phyloP scores from a whole-genome alignment of 2,888 invertebrate genomes.

The Digitonthophagus gazella region DNA sequence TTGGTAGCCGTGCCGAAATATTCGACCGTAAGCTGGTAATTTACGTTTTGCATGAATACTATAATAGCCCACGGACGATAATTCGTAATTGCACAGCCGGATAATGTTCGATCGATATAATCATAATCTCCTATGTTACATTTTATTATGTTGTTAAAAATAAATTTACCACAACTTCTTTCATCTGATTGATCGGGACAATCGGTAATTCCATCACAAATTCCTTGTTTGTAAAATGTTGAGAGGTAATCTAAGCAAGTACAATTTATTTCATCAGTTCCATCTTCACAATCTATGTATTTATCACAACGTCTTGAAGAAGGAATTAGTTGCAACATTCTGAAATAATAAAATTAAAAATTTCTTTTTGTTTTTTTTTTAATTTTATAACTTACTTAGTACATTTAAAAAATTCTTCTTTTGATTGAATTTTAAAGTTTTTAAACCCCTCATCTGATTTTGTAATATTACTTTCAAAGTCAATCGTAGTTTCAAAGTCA shows the following conservation, averaged over 20 bases:
- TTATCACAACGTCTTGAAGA: constrained; percentile 64
- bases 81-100: not conserved
- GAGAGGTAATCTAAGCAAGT: constrained; percentile 68
- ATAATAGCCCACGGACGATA: not conserved
- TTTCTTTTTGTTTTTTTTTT: not conserved
- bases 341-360: constrained; percentile 44
- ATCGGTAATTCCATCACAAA: constrained; percentile 75
- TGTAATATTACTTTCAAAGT: no score
- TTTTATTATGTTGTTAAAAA: not conserved
- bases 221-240: constrained; percentile 53
- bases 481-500: no score
- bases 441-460: no score
- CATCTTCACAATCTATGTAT: constrained; percentile 76
- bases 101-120: not conserved
- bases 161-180: constrained; percentile 62
- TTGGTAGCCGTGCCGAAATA: no score
- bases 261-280: constrained; percentile 74
- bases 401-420: constrained; percentile 18
- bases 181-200: constrained; percentile 77
- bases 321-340: constrained; percentile 66
- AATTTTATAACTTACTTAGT: constrained; percentile 18
- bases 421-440: constrained; percentile 6
- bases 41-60: not conserved
- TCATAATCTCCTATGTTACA: not conserved
- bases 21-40: not conserved